Conservation (phyloP, 1,140 invertebrate genomes). For the Drosophila serrata region DNA sequence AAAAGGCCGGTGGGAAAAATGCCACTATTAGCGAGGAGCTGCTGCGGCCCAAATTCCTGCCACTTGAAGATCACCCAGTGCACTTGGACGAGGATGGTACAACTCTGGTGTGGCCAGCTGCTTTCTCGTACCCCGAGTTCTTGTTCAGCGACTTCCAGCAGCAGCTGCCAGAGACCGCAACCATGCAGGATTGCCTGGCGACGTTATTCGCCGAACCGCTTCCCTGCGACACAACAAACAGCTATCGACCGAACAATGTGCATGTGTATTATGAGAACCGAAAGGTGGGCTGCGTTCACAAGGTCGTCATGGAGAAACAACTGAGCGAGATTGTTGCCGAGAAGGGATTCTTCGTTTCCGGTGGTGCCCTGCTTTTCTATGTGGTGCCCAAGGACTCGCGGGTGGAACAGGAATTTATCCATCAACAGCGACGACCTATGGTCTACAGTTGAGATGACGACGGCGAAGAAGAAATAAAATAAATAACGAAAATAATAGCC, state of each 20-base stretch:
- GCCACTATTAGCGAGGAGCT: slow-evolving; percentile 79
- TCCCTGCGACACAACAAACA: slow-evolving; percentile 91
- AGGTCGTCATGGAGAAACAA: slow-evolving; percentile 87
- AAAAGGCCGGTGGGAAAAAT: slow-evolving; percentile 74
- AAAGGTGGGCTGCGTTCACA: slow-evolving; percentile 88
- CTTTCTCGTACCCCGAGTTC: slow-evolving; percentile 94
- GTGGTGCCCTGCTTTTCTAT: slow-evolving; percentile 76
- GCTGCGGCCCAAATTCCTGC: slow-evolving; percentile 85
- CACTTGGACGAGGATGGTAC: slow-evolving; percentile 84
- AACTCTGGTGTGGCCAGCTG: slow-evolving; percentile 92
- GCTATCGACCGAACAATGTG: slow-evolving; percentile 89
- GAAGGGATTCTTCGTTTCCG: slow-evolving; percentile 85
- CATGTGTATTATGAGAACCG: slow-evolving; percentile 93
- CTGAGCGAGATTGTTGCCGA: slow-evolving; percentile 89
- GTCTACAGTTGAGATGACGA: slow-evolving; percentile 59
- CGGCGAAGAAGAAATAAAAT: background rate
- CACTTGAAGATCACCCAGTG: slow-evolving; percentile 76
- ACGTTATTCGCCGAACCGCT: slow-evolving; percentile 90
- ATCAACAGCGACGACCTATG: slow-evolving; percentile 66
- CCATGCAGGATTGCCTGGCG: slow-evolving; percentile 90
- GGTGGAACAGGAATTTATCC: slow-evolving; percentile 69
- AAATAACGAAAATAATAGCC: background rate
- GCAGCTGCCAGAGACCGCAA: slow-evolving; percentile 90
- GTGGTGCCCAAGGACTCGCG: slow-evolving; percentile 68
- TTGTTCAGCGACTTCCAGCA: slow-evolving; percentile 90